phyloP scores from a whole-genome alignment of 2,888 invertebrate species.

The Eucera pruinosa region DNA sequence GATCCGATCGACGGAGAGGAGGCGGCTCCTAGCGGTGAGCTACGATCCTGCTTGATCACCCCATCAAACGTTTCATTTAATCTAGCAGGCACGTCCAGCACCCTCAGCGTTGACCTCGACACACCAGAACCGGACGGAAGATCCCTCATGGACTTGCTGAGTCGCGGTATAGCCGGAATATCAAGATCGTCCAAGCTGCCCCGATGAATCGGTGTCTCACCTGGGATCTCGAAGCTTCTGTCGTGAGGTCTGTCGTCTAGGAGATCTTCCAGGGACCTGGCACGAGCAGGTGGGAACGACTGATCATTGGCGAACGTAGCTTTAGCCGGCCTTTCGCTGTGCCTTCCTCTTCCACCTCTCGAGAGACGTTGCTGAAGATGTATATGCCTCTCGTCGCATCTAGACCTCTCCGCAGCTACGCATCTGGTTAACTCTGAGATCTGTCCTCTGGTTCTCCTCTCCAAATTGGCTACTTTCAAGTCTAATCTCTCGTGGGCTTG shows the following conservation, averaged over 20 bases:
- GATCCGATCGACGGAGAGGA: constrained; percentile 74
- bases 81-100: constrained; percentile 72
- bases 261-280: constrained; percentile 89
- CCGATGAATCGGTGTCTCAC: constrained; percentile 75
- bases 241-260: constrained; percentile 85
- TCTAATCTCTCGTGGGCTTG: constrained; percentile 92
- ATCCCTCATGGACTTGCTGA: constrained; percentile 78
- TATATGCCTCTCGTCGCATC: constrained; percentile 88
- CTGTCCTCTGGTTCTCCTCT: constrained; percentile 90
- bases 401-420: constrained; percentile 87
- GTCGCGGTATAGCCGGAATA: constrained; percentile 79
- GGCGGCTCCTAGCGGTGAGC: constrained; percentile 74
- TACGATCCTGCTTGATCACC: constrained; percentile 73
- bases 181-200: constrained; percentile 80
- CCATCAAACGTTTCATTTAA: constrained; percentile 80
- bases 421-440: constrained; percentile 89
- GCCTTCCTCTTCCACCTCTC: constrained; percentile 87
- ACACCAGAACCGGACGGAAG: constrained; percentile 72
- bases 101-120: constrained; percentile 70
- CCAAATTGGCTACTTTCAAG: constrained; percentile 92
- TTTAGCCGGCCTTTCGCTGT: constrained; percentile 86
- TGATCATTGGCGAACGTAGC: constrained; percentile 85
- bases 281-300: constrained; percentile 86
- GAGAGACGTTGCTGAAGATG: constrained; percentile 90
- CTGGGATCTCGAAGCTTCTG: constrained; percentile 79